Evolutionary conservation across 2,797 vertebrate species (phyloP), one percentile per base, ranked within the genome.

Genomic region (Esox lucius): DNA sequence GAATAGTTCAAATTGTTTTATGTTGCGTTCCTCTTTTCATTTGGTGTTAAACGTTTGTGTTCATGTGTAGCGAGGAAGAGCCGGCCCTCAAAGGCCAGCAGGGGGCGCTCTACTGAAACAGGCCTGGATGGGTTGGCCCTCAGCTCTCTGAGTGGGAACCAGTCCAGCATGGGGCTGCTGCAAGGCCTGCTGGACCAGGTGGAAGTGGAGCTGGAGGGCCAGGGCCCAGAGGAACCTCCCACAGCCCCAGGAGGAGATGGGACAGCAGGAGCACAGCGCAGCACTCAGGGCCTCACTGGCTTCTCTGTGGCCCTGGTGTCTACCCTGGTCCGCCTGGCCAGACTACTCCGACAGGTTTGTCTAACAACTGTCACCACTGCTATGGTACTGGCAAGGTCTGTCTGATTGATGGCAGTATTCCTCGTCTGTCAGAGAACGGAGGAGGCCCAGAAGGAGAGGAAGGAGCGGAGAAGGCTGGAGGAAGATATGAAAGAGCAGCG

Each of bases 251-350:
- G 80, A 22, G 56, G 9, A 22, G n/a, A 24, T 56, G 19, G 51
- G 86, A 31, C 92, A 84, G 74, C 74, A 71, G 53, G 33, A 53
- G 19, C 62, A 4, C 72, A 65, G 0, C 87, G 87, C 64, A 85
- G 66, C 3, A 81, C 80, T 12, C 94, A 92, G 48, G 91, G 96
- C 0, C 90, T 98, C 11, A 93, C 95, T 0, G 96, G 97, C 24
- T 99, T 99, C 81, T 98, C 97, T 0, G 84, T 95, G 5, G 95
- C 95, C 0, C 88, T 99, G 79, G 95, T 98, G 70, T 94, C 93
- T 0, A 90, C 90, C 3, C 85, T 99, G 4, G 94, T 93, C 68
- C 94, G 95, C n/a, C 83, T 99, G 53, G 94, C 96, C 64, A 89
- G 91, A 26, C 94, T 94, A 68, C 87, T 97, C 39, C 96, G 85